A percentile compares a stretch with the other conserved stretches of the same genome.
Conservation (phyloP, 2,113 vertebrate species). For the Cyanoramphus novaezelandiae region DNA sequence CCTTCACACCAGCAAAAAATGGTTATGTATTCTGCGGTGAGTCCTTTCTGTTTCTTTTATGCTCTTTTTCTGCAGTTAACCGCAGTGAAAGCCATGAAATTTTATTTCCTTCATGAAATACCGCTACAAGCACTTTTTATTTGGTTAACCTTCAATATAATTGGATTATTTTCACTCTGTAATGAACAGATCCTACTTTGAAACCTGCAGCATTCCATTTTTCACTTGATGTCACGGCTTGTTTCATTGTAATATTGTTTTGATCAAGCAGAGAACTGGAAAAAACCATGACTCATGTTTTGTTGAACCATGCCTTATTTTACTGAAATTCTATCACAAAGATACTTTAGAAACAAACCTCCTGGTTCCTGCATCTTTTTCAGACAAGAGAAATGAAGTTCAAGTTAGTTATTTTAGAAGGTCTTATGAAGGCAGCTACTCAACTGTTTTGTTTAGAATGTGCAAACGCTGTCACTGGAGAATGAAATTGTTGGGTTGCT, state of each 20-base stretch:
- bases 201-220: neutral
- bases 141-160: neutral
- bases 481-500: neutral
- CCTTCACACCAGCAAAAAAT: slow-evolving; percentile 72
- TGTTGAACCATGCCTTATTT: neutral
- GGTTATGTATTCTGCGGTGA: slow-evolving; percentile 83
- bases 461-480: neutral
- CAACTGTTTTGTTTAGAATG: neutral
- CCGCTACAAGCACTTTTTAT: neutral
- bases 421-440: neutral
- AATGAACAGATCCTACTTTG: neutral
- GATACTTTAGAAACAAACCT: neutral
- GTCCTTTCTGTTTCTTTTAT: slow-evolving; percentile 28
- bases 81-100: neutral
- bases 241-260: neutral
- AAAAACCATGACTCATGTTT: neutral
- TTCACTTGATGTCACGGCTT: neutral
- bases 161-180: neutral
- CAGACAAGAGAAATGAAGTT: neutral
- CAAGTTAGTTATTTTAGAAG: neutral
- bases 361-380: neutral
- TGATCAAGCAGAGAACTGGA: neutral
- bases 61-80: neutral
- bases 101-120: neutral
- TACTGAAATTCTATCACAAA: neutral